These are phyloP conservation scores for Zootoca vivipara DNA, from an alignment of 2,113 vertebrate genomes.

Conservation along the genomic window DNA sequence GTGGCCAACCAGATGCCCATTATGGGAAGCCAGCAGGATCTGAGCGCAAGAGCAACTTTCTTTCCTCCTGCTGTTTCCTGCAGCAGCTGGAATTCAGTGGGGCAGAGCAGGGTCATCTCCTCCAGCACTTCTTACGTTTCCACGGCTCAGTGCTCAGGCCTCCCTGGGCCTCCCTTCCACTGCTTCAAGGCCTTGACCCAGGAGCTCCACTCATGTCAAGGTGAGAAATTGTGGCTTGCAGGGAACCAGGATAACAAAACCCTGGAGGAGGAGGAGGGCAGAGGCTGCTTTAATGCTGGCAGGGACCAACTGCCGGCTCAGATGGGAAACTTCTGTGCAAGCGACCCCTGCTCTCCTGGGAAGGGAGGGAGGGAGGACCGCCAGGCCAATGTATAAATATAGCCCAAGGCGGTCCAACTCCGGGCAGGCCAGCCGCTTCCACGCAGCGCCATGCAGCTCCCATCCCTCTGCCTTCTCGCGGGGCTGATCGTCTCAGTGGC, in stretches of 20 bases:
- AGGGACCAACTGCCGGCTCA: not conserved
- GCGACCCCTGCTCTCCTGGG: not conserved
- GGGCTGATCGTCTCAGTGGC: not conserved
- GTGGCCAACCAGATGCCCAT: too few relatives aligned
- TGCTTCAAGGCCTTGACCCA: not conserved
- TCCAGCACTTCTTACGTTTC: too few relatives aligned
- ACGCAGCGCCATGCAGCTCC: rapidly evolving
- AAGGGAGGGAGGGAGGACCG: rapidly evolving
- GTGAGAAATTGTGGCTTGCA: not conserved
- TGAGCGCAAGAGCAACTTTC: too few relatives aligned
- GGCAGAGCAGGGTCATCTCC: too few relatives aligned
- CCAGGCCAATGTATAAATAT: slow-evolving; percentile 50
- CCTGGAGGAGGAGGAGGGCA: not conserved
- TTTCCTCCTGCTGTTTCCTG: too few relatives aligned
- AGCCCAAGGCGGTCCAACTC: not conserved
- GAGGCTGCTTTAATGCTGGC: not conserved
- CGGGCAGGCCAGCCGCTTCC: rapidly evolving
- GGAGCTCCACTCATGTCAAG: not conserved
- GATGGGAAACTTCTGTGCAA: not conserved
- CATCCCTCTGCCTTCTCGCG: not conserved
- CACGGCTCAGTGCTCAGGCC: not conserved
- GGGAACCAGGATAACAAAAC: not conserved
- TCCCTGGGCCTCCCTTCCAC: rapidly evolving
- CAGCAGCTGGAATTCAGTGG: too few relatives aligned
- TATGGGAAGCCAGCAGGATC: too few relatives aligned